These are phyloP conservation scores for Patiria miniata DNA, from an alignment of 35 echinoderm and acorn worm genomes.

Conservation along the genomic window DNA sequence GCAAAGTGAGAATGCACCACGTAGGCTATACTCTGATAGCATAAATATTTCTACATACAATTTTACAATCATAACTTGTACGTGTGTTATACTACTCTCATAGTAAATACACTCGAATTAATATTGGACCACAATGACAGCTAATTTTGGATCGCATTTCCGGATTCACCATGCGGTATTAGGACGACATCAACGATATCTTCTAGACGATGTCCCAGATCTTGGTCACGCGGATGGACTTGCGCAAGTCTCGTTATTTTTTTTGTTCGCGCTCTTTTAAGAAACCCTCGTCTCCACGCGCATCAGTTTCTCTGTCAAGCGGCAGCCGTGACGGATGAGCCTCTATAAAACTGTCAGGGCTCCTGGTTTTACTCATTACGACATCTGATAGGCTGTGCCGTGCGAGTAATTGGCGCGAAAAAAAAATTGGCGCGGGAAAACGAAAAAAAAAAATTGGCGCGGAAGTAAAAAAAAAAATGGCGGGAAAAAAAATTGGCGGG, in stretches of 20 bases:
- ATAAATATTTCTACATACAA: too few species aligned
- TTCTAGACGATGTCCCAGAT: too few species aligned
- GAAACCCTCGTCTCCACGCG: not conserved
- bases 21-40: too few species aligned
- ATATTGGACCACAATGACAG: too few species aligned
- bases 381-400: constrained; percentile 1
- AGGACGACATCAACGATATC: too few species aligned
- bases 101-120: too few species aligned
- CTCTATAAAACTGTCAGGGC: not conserved
- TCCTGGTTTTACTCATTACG: constrained; percentile 21
- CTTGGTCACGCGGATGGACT: not conserved
- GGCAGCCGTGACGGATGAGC: constrained; percentile 7
- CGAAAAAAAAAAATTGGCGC: not conserved
- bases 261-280: not conserved
- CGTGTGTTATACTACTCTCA: too few species aligned
- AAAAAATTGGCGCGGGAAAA: constrained; percentile 14
- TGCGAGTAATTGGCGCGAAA: constrained; percentile 10
- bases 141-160: too few species aligned
- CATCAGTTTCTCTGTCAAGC: constrained; percentile 21
- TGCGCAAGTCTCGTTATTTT: not conserved
- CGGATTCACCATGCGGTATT: too few species aligned
- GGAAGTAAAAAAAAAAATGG: constrained; percentile 8
- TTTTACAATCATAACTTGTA: too few species aligned
- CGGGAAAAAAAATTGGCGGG: constrained; percentile 17
- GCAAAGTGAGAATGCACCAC: too few species aligned